Evolutionary conservation across 2,888 invertebrate genomes (phyloP).

Genomic region (Nebria salina): DNA sequence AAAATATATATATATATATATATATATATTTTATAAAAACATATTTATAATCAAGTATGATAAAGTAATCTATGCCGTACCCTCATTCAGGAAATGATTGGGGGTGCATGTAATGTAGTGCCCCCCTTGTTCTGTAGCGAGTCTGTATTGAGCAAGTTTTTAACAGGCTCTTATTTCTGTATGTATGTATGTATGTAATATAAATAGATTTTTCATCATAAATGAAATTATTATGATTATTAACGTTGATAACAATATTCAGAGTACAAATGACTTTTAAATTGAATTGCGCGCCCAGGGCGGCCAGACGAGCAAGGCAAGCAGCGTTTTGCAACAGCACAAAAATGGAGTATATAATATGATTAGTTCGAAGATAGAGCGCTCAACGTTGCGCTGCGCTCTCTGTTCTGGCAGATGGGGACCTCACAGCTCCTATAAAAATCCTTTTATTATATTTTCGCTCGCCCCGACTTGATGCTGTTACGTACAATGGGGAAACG

Average conservation of each 20-base stretch:
- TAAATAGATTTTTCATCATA: slow-evolving; percentile 57
- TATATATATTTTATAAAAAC: too few relatives aligned
- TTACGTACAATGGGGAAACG: slow-evolving; percentile 57
- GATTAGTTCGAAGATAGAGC: slow-evolving; percentile 67
- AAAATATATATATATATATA: too few relatives aligned
- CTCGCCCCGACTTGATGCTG: slow-evolving; percentile 46
- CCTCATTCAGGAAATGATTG: too few relatives aligned
- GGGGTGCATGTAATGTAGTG: too few relatives aligned
- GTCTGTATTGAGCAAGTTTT: too few relatives aligned
- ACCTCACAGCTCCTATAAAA: slow-evolving; percentile 58
- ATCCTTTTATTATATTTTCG: slow-evolving; percentile 60
- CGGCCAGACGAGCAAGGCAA: slow-evolving; percentile 56
- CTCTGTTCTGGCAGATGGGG: slow-evolving; percentile 59
- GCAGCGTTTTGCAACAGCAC: slow-evolving; percentile 53
- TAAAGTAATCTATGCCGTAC: too few relatives aligned
- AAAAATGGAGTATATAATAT: slow-evolving; percentile 75
- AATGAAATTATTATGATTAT: slow-evolving; percentile 64
- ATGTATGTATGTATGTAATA: too few relatives aligned
- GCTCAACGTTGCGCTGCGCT: slow-evolving; percentile 45
- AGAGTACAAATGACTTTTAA: slow-evolving; percentile 74
- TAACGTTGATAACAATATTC: slow-evolving; percentile 63
- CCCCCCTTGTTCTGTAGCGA: too few relatives aligned
- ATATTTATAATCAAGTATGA: too few relatives aligned
- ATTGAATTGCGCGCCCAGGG: slow-evolving; percentile 69
- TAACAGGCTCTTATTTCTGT: too few relatives aligned